Evolutionary conservation across 2,888 invertebrate species (phyloP).

Genomic region (Microplitis deprimator): DNA sequence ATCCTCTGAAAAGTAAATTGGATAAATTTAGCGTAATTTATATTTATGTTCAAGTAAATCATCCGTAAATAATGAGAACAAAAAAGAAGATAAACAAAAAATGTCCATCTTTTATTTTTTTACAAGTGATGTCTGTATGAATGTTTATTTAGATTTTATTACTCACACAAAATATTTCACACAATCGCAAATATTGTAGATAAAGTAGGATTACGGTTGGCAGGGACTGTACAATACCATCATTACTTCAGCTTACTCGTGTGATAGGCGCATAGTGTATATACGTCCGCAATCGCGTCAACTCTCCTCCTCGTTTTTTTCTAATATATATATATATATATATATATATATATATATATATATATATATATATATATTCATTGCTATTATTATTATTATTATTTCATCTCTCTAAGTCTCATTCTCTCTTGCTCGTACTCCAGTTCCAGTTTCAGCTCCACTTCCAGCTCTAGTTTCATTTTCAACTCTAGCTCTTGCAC

Average conservation of each 20-base stretch:
- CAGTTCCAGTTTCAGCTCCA: not conserved
- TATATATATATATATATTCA: too few species aligned
- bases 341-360: too few species aligned
- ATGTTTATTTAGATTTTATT: constrained; percentile 1
- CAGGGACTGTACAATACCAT: not conserved
- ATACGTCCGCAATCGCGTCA: constrained; percentile 20
- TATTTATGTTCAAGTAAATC: not conserved
- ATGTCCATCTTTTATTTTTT: not conserved
- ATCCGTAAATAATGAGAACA: not conserved
- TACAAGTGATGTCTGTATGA: not conserved
- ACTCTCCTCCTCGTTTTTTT: not conserved
- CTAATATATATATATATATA: too few species aligned
- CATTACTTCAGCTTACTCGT: not conserved
- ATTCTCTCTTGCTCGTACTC: not conserved
- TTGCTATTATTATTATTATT: too few species aligned
- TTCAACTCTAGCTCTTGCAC: constrained; percentile 13
- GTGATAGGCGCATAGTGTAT: not conserved
- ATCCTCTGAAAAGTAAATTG: too few species aligned
- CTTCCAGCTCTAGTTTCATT: not conserved
- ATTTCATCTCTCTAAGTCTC: too few species aligned
- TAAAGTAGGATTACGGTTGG: not conserved
- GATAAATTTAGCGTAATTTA: too few species aligned
- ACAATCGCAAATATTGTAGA: not conserved
- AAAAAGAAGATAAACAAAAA: not conserved
- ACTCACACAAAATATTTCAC: not conserved